Conservation (phyloP, 2,888 invertebrate species). For the Sabatieria punctata region DNA sequence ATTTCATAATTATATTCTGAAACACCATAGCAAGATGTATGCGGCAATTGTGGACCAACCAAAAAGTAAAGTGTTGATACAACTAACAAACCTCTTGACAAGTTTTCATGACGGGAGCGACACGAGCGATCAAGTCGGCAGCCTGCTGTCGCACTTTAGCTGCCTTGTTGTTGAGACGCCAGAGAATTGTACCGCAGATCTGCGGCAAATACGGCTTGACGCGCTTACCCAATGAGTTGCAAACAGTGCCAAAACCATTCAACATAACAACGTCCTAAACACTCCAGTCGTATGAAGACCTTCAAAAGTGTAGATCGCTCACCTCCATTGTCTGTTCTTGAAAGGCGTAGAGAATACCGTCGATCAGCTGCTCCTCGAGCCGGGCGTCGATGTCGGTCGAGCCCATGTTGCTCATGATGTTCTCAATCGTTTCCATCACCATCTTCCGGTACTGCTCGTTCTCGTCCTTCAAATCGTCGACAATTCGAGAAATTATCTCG, state of each 20-base stretch:
- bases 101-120: constrained; percentile 95
- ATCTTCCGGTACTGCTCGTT: constrained; percentile 99
- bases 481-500: constrained; percentile 88
- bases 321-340: constrained; percentile 98
- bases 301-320: constrained; percentile 7
- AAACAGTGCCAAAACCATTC: constrained; percentile 97
- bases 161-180: constrained; percentile 98
- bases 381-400: constrained; percentile 95
- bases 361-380: constrained; percentile 93
- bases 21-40: too few relatives aligned
- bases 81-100: constrained; percentile 97
- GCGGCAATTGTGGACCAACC: too few relatives aligned
- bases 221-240: constrained; percentile 85
- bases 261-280: constrained; percentile 88
- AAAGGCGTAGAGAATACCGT: constrained; percentile 96
- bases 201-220: constrained; percentile 97
- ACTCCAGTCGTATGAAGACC: neutral
- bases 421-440: constrained; percentile 89
- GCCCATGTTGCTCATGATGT: constrained; percentile 51
- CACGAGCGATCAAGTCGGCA: constrained; percentile 91
- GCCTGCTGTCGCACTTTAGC: constrained; percentile 98
- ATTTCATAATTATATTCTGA: too few relatives aligned
- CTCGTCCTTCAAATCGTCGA: constrained; percentile 97
- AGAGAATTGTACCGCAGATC: constrained; percentile 97
- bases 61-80: too few relatives aligned